Evolutionary conservation across 2,888 invertebrate species (phyloP).

Genomic region (Azorinus chamasolen): DNA sequence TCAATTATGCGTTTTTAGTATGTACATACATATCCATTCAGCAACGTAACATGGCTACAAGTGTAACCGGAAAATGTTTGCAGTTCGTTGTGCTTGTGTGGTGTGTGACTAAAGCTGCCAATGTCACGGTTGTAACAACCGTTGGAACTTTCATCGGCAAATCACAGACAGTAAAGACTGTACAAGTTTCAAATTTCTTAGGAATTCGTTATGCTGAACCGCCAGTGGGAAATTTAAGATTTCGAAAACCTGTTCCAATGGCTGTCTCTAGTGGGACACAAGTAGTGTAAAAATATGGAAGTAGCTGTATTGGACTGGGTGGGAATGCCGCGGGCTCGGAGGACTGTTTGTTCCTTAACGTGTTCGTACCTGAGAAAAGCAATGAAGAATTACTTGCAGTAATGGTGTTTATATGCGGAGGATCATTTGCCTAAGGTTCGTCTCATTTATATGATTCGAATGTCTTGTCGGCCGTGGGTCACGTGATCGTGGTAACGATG

Average conservation of each 20-base stretch:
- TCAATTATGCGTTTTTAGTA: no score
- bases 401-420: conserved; percentile 57
- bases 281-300: conserved; percentile 5
- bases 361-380: conserved; percentile 42
- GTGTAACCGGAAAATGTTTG: no score
- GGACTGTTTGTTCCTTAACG: conserved; percentile 50
- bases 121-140: no score
- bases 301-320: conserved; percentile 30
- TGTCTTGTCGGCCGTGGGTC: conserved; percentile 1
- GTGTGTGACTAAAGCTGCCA: no score
- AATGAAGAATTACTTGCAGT: conserved; percentile 32
- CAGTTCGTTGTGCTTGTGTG: no score
- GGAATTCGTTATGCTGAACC: conserved; percentile 57
- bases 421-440: conserved; percentile 36
- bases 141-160: no score
- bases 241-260: conserved; percentile 48
- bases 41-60: no score
- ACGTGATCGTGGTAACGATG: conserved; percentile 37
- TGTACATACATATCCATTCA: no score
- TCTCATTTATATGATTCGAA: conserved; percentile 4
- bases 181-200: conserved; percentile 14
- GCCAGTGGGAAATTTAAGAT: conserved; percentile 38
- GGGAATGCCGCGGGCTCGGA: conserved; percentile 16
- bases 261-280: conserved; percentile 27
- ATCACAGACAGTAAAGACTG: no score